Base-by-base conservation (phyloP, 1,140 invertebrate genomes). In the Pristionchus pacificus region DNA sequence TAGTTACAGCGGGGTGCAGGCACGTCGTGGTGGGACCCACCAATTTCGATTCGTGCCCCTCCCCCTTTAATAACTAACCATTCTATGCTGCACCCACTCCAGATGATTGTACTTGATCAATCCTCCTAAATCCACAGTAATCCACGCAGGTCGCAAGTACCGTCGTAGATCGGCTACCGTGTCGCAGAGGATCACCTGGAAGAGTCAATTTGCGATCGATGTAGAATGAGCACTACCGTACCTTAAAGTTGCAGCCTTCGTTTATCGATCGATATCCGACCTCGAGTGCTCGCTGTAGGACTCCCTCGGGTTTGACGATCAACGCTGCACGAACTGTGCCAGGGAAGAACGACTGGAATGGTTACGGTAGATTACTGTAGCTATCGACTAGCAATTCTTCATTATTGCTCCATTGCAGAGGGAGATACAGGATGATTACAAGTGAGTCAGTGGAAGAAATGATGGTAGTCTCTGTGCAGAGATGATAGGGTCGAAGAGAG, bases 31-130 rank as follows among this genome's bases (percentile, higher is more conserved):
- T n/a, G n/a, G n/a, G n/a, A n/a, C n/a, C n/a, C n/a, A n/a, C n/a
- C n/a, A n/a, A n/a, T n/a, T n/a, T n/a, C n/a, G n/a, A n/a, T n/a
- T n/a, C n/a, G n/a, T n/a, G n/a, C n/a, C n/a, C n/a, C n/a, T n/a
- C 60, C 30, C 30, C 60, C 13, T 10, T 25, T 10, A 10, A 62
- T 10, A 29, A 24, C 89, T 89, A 87, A 97, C 94, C 85, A 94
- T 91, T 88, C 94, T 88, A 84, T 96, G 93, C 79, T 95, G 91
- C 83, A 96, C 94, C 94, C 94, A 98, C 80, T 95, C 92, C 63
- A 91, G 89, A 85, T 97, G 92, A 77, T 92, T 91, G 86, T 96
- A 97, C 31, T 90, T 88, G 66, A 97, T 87, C 72, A 89, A 87
- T 10, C 95, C 95, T 2, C 92, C 92, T 58, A 97, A 88, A 83